Conservation (phyloP, 2,888 invertebrate genomes). For the Agrochola lychnidis region DNA sequence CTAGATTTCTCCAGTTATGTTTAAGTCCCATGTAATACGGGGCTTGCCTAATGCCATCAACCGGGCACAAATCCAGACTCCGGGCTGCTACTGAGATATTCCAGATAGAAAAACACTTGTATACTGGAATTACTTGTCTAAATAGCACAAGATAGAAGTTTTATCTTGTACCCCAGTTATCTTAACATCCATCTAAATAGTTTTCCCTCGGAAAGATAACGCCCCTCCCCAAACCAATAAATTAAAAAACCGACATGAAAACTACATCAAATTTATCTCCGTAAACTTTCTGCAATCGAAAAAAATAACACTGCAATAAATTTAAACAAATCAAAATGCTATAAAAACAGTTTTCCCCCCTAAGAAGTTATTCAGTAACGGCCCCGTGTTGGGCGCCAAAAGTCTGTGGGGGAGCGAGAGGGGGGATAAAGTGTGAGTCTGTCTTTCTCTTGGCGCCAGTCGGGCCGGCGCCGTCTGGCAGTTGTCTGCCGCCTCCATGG, state of each 20-base stretch:
- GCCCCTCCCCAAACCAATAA: constrained; percentile 41
- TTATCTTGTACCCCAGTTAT: constrained; percentile 32
- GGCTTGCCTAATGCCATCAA: background rate
- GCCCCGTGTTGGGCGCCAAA: constrained; percentile 81
- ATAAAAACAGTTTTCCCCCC: constrained; percentile 71
- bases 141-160: constrained; percentile 11
- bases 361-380: constrained; percentile 57
- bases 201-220: constrained; percentile 25
- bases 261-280: constrained; percentile 57
- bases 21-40: background rate
- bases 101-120: background rate
- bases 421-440: constrained; percentile 58
- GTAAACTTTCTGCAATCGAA: constrained; percentile 46
- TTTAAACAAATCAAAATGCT: constrained; percentile 80
- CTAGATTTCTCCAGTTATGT: background rate
- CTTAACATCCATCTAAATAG: constrained; percentile 45
- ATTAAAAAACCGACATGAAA: constrained; percentile 51
- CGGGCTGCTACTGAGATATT: background rate
- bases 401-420: constrained; percentile 68
- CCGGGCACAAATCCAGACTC: background rate
- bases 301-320: constrained; percentile 76
- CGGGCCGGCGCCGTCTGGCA: constrained; percentile 89
- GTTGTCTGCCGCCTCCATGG: constrained; percentile 82
- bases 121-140: background rate
- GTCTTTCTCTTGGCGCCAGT: constrained; percentile 87